Conservation (phyloP, 1,140 invertebrate species). For the Microplitis demolitor region DNA sequence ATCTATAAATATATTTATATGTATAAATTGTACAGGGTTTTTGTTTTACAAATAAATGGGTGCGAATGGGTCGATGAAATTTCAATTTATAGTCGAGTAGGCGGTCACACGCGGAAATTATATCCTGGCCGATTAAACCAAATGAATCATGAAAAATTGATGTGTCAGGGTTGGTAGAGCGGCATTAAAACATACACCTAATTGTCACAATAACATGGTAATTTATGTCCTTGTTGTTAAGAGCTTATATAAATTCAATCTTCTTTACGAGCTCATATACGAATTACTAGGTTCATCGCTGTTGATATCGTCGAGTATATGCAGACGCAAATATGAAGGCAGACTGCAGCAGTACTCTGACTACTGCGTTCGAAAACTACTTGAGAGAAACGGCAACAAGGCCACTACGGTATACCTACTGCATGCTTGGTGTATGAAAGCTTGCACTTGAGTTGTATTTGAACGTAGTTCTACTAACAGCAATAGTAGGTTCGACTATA, state of each 20-base stretch:
- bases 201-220: background rate
- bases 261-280: too few species aligned
- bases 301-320: too few species aligned
- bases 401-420: too few species aligned
- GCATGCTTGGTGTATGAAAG: too few species aligned
- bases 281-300: too few species aligned
- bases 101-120: background rate
- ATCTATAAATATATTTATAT: background rate
- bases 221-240: background rate
- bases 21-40: background rate
- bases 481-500: background rate
- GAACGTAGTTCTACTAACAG: background rate
- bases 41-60: background rate
- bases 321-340: too few species aligned
- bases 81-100: slow-evolving; percentile 18
- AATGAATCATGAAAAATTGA: slow-evolving; percentile 22
- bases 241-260: too few species aligned
- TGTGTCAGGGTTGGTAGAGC: background rate
- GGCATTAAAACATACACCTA: background rate
- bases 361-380: too few species aligned
- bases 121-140: slow-evolving; percentile 2
- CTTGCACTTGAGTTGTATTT: too few species aligned
- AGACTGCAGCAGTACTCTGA: too few species aligned
- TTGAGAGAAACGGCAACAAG: too few species aligned
- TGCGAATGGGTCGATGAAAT: slow-evolving; percentile 5